These are phyloP conservation scores for Caenorhabditis drosophilae DNA, from an alignment of 2,888 invertebrate species.

Conservation along the genomic window DNA sequence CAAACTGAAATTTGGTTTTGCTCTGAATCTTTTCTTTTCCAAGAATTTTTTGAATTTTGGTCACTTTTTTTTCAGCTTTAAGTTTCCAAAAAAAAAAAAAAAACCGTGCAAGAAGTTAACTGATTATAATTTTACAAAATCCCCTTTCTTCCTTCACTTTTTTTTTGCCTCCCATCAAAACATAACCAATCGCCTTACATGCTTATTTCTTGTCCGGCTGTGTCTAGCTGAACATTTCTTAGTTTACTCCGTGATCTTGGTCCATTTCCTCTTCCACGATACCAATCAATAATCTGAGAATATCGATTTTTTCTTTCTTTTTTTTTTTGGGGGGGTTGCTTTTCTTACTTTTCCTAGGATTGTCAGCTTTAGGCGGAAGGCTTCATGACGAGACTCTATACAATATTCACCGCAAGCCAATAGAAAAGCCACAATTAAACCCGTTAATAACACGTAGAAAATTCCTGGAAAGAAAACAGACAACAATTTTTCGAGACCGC, in stretches of 20 bases:
- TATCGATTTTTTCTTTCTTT: no score
- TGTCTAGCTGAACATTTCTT: slow-evolving; percentile 52
- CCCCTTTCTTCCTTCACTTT: no score
- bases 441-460: slow-evolving; percentile 64
- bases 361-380: slow-evolving; percentile 55
- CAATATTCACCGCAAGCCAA: slow-evolving; percentile 62
- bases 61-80: not conserved
- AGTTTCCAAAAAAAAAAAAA: no score
- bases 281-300: slow-evolving; percentile 53
- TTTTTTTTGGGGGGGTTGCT: no score
- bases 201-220: slow-evolving; percentile 43
- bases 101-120: no score
- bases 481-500: not conserved
- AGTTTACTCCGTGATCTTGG: slow-evolving; percentile 43
- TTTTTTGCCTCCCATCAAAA: no score
- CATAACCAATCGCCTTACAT: no score
- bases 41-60: not conserved
- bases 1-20: not conserved
- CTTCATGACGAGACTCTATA: slow-evolving; percentile 59
- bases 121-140: no score
- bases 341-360: slow-evolving; percentile 50
- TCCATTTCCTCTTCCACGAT: slow-evolving; percentile 19
- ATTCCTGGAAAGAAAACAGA: slow-evolving; percentile 51
- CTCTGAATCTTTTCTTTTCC: not conserved
- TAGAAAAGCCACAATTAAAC: slow-evolving; percentile 58